Percentiles rank a stretch among this genome's conserved stretches.
phyloP scores from a whole-genome alignment of 2,113 vertebrate genomes.

The Meleagris gallopavo region DNA sequence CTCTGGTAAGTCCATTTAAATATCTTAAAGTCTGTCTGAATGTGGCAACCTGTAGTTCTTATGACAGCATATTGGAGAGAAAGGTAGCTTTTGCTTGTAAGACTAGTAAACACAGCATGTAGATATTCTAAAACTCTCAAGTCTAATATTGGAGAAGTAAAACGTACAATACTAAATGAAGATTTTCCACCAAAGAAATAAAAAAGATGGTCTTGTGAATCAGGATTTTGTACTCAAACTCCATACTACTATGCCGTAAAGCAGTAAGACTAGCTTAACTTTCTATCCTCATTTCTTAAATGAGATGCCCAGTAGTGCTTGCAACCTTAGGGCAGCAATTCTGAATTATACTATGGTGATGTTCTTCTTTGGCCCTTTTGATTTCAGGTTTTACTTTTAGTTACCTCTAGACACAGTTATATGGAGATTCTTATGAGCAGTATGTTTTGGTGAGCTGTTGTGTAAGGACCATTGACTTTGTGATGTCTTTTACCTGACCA shows the following conservation, averaged over 20 bases:
- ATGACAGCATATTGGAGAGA: background rate
- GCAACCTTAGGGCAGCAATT: background rate
- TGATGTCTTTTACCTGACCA: background rate
- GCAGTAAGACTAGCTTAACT: background rate
- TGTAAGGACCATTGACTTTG: background rate
- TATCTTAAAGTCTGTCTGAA: background rate
- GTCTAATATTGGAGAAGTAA: background rate
- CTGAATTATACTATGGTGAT: background rate
- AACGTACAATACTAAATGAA: background rate
- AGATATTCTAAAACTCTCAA: background rate
- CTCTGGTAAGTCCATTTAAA: background rate
- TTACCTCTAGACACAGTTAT: background rate
- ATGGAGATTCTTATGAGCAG: background rate
- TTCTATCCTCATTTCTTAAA: background rate
- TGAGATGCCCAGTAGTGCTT: background rate
- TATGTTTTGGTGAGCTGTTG: background rate
- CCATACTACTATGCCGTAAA: accelerated
- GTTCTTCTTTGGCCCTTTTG: background rate
- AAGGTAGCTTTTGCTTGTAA: background rate
- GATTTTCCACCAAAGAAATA: background rate
- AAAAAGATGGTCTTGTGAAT: background rate
- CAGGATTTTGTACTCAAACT: background rate
- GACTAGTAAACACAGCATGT: background rate
- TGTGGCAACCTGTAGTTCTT: background rate
- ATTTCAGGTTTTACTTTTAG: background rate